Evolutionary conservation across 2,113 vertebrate genomes (phyloP), one percentile per base, ranked within the genome.

Genomic region (Nesoenas mayeri): DNA sequence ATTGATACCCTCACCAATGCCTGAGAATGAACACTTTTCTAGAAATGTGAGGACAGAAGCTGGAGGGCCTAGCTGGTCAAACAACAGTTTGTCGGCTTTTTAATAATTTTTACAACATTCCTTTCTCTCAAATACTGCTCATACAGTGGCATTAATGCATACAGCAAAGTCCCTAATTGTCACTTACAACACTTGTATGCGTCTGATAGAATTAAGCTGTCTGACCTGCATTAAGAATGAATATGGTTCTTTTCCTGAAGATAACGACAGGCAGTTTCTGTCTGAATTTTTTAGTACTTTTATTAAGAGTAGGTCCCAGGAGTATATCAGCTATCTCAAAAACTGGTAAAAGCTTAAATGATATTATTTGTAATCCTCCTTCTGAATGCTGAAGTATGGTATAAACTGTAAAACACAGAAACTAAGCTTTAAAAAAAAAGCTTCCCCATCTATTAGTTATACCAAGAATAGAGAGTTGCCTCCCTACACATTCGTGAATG

Each of bases 21-120:
- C 91, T 93, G 90, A 92, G 92, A 85, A 96, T 51, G 82, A 74
- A 17, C 71, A 80, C 66, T 90, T 87, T 17, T 91, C 87, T 88
- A 67, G 61, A 90, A 65, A 38, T 82, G 57, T 44, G 79, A 88
- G 89, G 85, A 93, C 85, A 75, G 85, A 93, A 96, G 77, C 92
- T 85, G 64, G 64, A 92, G 70, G 48, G 70, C 51, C 64, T 62
- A 65, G 94, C 44, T 75, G 95, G 64, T 70, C 80, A 92, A 94
- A 79, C 67, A 88, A 66, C 61, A 36, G 67, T 36, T 90, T 79
- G 64, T 92, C 0, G 0, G 65, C 0, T 0, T 56, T 89, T 95
- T 93, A 62, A 73, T 21, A 16, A 44, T 40, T 67, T 85, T 50
- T 74, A 79, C 61, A 85, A 36, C 75, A 72, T 61, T 56, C n/a